These are phyloP conservation scores for Cherax destructor DNA, from an alignment of 1,140 invertebrate species.

Conservation along the genomic window DNA sequence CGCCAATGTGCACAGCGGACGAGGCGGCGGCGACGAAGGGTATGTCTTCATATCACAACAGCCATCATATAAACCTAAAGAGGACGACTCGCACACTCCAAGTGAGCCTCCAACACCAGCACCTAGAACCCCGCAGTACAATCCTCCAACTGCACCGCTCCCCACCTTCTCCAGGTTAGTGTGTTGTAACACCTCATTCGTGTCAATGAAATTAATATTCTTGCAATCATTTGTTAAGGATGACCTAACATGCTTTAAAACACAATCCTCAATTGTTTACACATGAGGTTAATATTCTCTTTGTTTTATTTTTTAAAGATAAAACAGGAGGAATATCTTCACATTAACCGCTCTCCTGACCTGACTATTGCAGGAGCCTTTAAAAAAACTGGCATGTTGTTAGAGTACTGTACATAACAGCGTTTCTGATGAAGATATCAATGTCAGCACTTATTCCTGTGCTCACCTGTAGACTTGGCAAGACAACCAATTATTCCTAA, in stretches of 20 bases:
- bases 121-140: background rate
- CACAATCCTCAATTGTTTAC: background rate
- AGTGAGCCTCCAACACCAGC: background rate
- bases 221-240: background rate
- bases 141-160: background rate
- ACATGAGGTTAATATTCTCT: background rate
- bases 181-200: background rate
- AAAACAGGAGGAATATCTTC: background rate
- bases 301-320: background rate
- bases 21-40: background rate
- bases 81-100: background rate
- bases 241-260: background rate
- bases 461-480: background rate
- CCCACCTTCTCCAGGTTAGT: slow-evolving; percentile 31
- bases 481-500: background rate
- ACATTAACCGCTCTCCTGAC: background rate
- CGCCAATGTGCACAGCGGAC: background rate
- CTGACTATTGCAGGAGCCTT: background rate
- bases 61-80: background rate
- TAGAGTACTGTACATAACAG: background rate
- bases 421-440: background rate
- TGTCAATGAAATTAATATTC: background rate
- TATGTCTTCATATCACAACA: too few relatives aligned
- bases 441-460: background rate
- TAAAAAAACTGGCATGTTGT: background rate